Base-by-base conservation (phyloP, 2,888 invertebrate species). In the Petrolisthes manimaculis region DNA sequence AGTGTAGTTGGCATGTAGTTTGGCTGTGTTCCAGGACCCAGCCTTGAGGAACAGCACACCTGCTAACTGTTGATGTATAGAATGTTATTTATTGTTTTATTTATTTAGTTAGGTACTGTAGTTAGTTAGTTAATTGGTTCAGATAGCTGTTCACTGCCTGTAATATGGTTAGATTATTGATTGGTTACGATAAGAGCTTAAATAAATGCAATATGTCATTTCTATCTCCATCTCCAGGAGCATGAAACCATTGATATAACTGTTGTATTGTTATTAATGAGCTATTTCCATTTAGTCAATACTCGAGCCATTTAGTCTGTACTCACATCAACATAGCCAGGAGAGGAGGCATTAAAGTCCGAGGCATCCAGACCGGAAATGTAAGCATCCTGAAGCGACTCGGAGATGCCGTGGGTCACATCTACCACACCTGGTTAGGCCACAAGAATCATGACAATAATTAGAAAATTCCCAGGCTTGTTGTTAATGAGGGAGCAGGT, bases 31-130 rank as follows among this genome's bases (percentile, higher is more conserved):
- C 87, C 87, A 90, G 5, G 86, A 81, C 4, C 90, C 90, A 5
- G 88, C 87, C 69, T 90, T 90, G 21, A 90, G 80, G 88, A 90
- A 90, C n/a, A 90, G 53, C 86, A 90, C 85, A 14, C 90, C 90
- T 4, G 86, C 77, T 79, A 88, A 61, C 90, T 90, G 69, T 37
- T 37, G 37, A 2, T 37, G 37, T 37, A 37, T 37, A 37, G 37
- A 37, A 37, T 37, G 37, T 37, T 37, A 37, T 37, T 37, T 1
- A 37, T 37, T 37, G 37, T 37, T 37, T 37, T 37, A 37, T 37
- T 37, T 37, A 37, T 37, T 37, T 37, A 37, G 37, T 37, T 37
- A 37, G 37, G 37, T 37, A 37, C 1, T 37, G 37, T 37, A 37
- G 37, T 37, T 37, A 37, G 37, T 37, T 37, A 2, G 37, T 37